These are phyloP conservation scores for Scelioninae gen. 2 DNA, from an alignment of 2,888 invertebrate species.

Conservation along the genomic window DNA sequence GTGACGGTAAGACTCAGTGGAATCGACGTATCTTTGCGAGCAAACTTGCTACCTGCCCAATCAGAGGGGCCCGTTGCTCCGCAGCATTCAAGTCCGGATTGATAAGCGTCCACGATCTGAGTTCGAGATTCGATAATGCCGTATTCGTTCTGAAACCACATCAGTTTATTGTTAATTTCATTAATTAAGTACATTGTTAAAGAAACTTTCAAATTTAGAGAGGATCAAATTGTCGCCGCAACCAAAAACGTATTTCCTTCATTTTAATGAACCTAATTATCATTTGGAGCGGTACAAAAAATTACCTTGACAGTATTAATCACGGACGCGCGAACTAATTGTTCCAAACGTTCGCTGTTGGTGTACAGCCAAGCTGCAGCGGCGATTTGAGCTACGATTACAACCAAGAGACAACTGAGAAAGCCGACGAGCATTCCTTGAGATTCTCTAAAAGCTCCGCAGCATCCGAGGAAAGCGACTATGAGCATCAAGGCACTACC, in stretches of 20 bases:
- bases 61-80: conserved; percentile 84
- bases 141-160: conserved; percentile 70
- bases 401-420: conserved; percentile 85
- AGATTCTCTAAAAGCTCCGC: conserved; percentile 87
- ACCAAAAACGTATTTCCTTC: too few species aligned
- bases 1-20: conserved; percentile 77
- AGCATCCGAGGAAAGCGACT: conserved; percentile 89
- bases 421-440: conserved; percentile 88
- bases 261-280: too few species aligned
- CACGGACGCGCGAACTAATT: conserved; percentile 78
- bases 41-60: conserved; percentile 82
- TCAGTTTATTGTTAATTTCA: neutral
- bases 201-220: too few species aligned
- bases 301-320: conserved; percentile 71
- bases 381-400: conserved; percentile 86
- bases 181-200: too few species aligned
- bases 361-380: conserved; percentile 87
- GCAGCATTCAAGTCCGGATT: conserved; percentile 83
- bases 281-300: too few species aligned
- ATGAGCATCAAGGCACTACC: conserved; percentile 84
- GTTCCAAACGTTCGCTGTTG: conserved; percentile 81
- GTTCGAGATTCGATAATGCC: conserved; percentile 67
- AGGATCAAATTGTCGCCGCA: too few species aligned
- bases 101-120: conserved; percentile 68
- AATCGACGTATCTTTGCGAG: conserved; percentile 75